Base-by-base conservation (phyloP, 1,140 invertebrate species). In the Drosophila burlai region DNA sequence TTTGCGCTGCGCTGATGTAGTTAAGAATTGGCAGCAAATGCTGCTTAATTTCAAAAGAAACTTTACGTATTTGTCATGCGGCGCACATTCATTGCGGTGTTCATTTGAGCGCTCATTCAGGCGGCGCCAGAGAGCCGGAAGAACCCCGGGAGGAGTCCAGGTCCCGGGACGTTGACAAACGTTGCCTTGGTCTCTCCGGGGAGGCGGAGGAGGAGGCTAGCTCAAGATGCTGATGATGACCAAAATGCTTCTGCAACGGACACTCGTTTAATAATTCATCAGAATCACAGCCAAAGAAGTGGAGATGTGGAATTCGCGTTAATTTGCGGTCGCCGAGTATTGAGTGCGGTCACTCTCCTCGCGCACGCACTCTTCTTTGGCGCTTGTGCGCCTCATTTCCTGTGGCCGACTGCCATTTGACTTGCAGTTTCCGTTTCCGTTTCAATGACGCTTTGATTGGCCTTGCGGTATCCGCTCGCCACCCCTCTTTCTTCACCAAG, bases 11-110 rank as follows among this genome's bases (percentile, higher is more conserved):
- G 77, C 84, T 87, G 84, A 87, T 90, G 84, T 87, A 87, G 84
- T 87, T 91, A 90, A 90, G 85, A 90, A 90, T 90, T 90, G 85
- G 86, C 81, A 90, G 85, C 85, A 90, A 90, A 90, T 90, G 85
- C 85, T 90, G 86, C 85, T 90, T 90, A 90, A 90, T 90, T 90
- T 90, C 85, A 90, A 90, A 90, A 90, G 85, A 90, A 90, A 90
- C 85, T 90, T 90, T 90, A 85, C 81, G 85, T 90, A 85, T 91
- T 90, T 90, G 86, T 90, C 85, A 90, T 90, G 85, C 85, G 79
- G 85, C 82, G 85, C 85, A 90, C 85, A 90, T 90, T 90, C 85
- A 90, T 90, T 90, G 85, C 85, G 86, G 85, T 90, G 82, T 90
- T 90, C 85, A 90, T 90, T 90, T 90, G 85, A 85, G 81, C 84